These are phyloP conservation scores for Pollenia labialis DNA, from an alignment of 2,888 invertebrate genomes.

Conservation along the genomic window DNA sequence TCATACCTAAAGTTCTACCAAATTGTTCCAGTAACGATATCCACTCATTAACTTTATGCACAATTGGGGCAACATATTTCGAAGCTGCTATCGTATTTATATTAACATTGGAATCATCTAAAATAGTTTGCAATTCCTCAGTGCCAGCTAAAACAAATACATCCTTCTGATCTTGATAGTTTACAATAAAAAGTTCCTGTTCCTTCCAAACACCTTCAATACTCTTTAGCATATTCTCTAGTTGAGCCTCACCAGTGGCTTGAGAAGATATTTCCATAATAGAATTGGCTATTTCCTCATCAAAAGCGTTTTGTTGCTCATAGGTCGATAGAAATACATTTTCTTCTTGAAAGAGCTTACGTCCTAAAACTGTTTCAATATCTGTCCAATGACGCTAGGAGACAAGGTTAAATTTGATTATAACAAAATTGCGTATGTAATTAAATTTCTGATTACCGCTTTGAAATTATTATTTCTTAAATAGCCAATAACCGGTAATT, in stretches of 20 bases:
- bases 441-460: conserved; percentile 79
- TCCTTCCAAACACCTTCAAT: conserved; percentile 94
- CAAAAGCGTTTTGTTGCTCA: conserved; percentile 90
- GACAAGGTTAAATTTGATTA: background rate
- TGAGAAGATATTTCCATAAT: conserved; percentile 94
- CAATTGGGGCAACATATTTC: conserved; percentile 93
- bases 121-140: conserved; percentile 91
- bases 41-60: conserved; percentile 93
- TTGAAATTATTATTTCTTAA: conserved; percentile 92
- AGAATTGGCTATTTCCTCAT: conserved; percentile 86
- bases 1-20: conserved; percentile 89
- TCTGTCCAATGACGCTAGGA: conserved; percentile 91
- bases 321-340: conserved; percentile 88
- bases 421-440: too few species aligned
- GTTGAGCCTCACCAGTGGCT: conserved; percentile 93
- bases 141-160: conserved; percentile 92
- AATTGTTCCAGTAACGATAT: conserved; percentile 89
- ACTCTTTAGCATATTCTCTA: conserved; percentile 92
- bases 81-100: conserved; percentile 95
- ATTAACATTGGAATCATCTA: conserved; percentile 94
- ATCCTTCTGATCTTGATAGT: conserved; percentile 93
- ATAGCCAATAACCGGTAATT: conserved; percentile 91
- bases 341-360: conserved; percentile 90
- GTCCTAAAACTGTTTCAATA: conserved; percentile 89
- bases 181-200: conserved; percentile 90